These are phyloP conservation scores for Nomada hirtipes DNA, from an alignment of 2,888 invertebrate species.

Conservation along the genomic window DNA sequence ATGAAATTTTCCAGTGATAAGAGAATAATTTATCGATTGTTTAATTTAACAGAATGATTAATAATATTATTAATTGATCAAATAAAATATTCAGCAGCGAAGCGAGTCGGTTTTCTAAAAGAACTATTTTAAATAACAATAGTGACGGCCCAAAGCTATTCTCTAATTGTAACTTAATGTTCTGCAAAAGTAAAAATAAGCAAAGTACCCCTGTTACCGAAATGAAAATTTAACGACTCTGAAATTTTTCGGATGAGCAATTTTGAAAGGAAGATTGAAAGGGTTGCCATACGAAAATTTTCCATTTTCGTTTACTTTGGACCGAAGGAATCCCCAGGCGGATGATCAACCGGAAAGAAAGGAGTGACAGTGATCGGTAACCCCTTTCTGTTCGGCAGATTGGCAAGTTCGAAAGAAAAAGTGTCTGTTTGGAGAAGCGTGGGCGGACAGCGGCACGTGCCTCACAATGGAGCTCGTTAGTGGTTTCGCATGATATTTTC, in stretches of 20 bases:
- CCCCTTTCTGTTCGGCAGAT: constrained; percentile 50
- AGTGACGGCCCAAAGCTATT: too few species aligned
- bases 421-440: constrained; percentile 65
- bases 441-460: constrained; percentile 79
- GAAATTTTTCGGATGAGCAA: background rate
- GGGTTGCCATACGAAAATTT: background rate
- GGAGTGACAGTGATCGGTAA: constrained; percentile 46
- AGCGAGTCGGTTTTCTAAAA: too few species aligned
- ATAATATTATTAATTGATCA: too few species aligned
- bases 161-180: too few species aligned
- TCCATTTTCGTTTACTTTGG: background rate
- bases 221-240: background rate
- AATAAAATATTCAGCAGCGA: too few species aligned
- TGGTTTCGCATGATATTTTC: constrained; percentile 67
- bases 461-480: constrained; percentile 78
- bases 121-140: background rate
- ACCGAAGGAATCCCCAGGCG: background rate
- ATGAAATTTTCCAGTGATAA: too few species aligned
- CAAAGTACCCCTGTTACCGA: background rate
- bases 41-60: too few species aligned
- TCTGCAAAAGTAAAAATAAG: too few species aligned
- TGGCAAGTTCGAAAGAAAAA: constrained; percentile 48
- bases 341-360: constrained; percentile 2
- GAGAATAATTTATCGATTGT: too few species aligned
- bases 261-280: too few species aligned